Base-by-base conservation (phyloP, 2,797 vertebrate species). In the Gymnopithys bicolor region DNA sequence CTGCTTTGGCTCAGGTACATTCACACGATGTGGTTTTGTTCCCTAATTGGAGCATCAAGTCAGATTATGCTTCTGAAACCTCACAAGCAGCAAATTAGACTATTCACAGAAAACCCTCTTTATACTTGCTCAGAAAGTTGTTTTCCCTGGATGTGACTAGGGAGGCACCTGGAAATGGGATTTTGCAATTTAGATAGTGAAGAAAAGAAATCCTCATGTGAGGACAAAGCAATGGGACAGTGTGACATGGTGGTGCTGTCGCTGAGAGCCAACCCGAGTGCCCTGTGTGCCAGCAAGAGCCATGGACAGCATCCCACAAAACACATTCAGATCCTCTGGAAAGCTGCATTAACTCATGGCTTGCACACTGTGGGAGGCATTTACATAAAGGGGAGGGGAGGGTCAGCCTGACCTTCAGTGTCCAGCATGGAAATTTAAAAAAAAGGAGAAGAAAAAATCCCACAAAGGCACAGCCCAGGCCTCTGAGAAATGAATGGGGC, bases 1-100 rank as follows among this genome's bases (percentile, higher is more conserved):
- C 64, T 19, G 73, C 56, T 94, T 94, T 90, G 87, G 90, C 91
- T 83, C 75, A 67, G 84, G 60, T 66, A 79, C 87, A 28, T 68
- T 95, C 95, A 78, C 55, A 71, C 0, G 7, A 49, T 16, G 70
- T 16, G 52, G 70, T 45, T 90, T 84, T 73, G 63, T 84, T 93
- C 80, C 77, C 28, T 88, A 91, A 88, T n/a, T 93, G 93, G 91
- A 90, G 88, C 88, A 96, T 60, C 90, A 59, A 92, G 76, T 70
- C 87, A 89, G 79, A 90, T 92, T 90, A 89, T 0, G 17, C 73
- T 63, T 59, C 70, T 81, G 84, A 94, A 76, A 25, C 9, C 71
- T 88, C 41, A 32, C 84, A 86, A 86, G 90, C 77, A 75, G 77
- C 88, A 90, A 91, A 94, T 84, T 52, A 88, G 83, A 82, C 76